Evolutionary conservation across 1,140 invertebrate species (phyloP).

Genomic region (Cecropterus lyciades): DNA sequence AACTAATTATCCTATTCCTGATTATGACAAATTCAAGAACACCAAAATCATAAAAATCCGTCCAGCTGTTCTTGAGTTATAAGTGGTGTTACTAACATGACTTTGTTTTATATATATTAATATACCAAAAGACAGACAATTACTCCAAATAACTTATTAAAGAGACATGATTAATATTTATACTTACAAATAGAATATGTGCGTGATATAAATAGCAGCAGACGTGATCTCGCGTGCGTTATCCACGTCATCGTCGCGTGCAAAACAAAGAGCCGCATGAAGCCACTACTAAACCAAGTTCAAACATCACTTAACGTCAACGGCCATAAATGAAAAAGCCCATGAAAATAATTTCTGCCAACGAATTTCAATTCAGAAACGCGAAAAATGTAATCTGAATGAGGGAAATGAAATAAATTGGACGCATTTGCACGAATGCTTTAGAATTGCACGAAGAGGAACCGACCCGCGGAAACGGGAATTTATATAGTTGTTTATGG

Average conservation of each 20-base stretch:
- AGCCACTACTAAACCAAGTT: conserved; percentile 1
- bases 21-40: too few species aligned
- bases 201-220: not conserved
- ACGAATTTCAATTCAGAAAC: conserved; percentile 10
- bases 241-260: conserved; percentile 11
- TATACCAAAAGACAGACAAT: too few species aligned
- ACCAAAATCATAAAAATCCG: too few species aligned
- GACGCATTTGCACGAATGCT: conserved; percentile 23
- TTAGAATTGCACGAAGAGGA: conserved; percentile 22
- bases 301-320: conserved; percentile 14
- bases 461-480: conserved; percentile 4
- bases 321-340: conserved; percentile 2
- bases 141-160: too few species aligned
- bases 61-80: too few species aligned
- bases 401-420: conserved; percentile 18
- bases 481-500: conserved; percentile 5
- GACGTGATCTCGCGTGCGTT: conserved; percentile 9
- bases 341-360: conserved; percentile 7
- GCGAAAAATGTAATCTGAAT: conserved; percentile 8
- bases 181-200: too few species aligned
- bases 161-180: too few species aligned
- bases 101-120: too few species aligned
- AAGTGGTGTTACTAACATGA: too few species aligned
- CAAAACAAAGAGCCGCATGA: conserved; percentile 2
- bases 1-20: too few species aligned